Percentiles rank a stretch among this genome's conserved stretches.
Conservation (phyloP, 2,888 invertebrate genomes). For the Neoaliturus tenellus region DNA sequence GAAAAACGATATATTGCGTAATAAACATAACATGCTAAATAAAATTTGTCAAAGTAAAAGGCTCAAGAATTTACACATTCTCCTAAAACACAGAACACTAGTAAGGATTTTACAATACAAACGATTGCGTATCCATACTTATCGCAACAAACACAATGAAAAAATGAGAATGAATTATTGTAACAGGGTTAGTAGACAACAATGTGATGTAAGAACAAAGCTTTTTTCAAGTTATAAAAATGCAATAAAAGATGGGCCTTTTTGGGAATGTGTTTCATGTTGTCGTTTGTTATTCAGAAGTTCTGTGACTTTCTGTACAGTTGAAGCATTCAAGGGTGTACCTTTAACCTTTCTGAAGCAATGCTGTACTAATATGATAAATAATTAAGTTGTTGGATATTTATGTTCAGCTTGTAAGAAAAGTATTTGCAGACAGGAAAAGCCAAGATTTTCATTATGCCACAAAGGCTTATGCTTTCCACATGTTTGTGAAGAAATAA, state of each 20-base stretch:
- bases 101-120: background rate
- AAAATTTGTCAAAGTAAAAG: background rate
- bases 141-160: background rate
- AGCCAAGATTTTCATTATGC: background rate
- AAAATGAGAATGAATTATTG: background rate
- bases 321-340: background rate
- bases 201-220: background rate
- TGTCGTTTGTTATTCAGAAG: background rate
- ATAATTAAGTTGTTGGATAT: background rate
- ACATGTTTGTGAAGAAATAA: conserved; percentile 19
- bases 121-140: background rate
- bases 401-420: conserved; percentile 24
- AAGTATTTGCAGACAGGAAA: conserved; percentile 9
- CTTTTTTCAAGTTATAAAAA: no score
- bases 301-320: background rate
- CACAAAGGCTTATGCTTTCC: conserved; percentile 32
- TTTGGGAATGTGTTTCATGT: background rate
- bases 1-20: background rate
- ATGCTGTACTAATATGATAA: background rate
- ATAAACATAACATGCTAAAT: no score
- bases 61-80: background rate
- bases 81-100: background rate
- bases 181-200: background rate
- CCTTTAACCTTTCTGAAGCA: background rate
- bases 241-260: background rate